Evolutionary conservation across 2,797 vertebrate genomes (phyloP).

Genomic region (Gadopsis bispinosus): DNA sequence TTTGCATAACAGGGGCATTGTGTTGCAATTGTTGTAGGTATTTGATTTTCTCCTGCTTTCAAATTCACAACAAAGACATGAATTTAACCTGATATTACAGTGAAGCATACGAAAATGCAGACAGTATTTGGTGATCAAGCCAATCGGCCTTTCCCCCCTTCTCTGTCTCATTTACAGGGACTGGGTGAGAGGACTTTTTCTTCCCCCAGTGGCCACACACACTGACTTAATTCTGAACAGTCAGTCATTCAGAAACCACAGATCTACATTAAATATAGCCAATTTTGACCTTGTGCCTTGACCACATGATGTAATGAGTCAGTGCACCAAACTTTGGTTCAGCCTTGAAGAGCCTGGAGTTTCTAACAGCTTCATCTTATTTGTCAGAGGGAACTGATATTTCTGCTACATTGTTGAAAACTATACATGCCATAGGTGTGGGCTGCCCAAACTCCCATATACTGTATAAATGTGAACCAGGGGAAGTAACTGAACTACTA

Average conservation of each 20-base stretch:
- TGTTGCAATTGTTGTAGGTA: background rate
- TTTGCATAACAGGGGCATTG: conserved; percentile 1
- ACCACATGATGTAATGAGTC: conserved; percentile 16
- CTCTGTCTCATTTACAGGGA: conserved; percentile 24
- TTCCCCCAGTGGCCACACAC: conserved; percentile 51
- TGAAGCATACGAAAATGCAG: background rate
- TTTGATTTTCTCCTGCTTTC: conserved; percentile 3
- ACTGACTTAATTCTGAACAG: conserved; percentile 49
- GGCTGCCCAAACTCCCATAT: background rate
- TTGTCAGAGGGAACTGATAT: conserved; percentile 37
- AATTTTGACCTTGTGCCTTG: conserved; percentile 20
- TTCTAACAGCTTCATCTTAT: conserved; percentile 37
- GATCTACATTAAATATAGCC: conserved; percentile 29
- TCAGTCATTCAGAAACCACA: conserved; percentile 53
- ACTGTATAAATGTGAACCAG: conserved; percentile 22
- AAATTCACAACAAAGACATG: background rate
- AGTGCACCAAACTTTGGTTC: conserved; percentile 12
- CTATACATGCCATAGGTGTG: background rate
- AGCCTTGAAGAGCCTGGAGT: conserved; percentile 15
- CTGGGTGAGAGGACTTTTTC: background rate
- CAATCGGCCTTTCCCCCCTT: background rate
- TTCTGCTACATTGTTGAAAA: conserved; percentile 24
- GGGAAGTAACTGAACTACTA: conserved; percentile 38
- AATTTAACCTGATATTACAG: background rate
- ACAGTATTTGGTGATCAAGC: background rate